Evolutionary conservation across 2,797 vertebrate species (phyloP), one percentile per base, ranked within the genome.

Genomic region (Leptoclinus maculatus): DNA sequence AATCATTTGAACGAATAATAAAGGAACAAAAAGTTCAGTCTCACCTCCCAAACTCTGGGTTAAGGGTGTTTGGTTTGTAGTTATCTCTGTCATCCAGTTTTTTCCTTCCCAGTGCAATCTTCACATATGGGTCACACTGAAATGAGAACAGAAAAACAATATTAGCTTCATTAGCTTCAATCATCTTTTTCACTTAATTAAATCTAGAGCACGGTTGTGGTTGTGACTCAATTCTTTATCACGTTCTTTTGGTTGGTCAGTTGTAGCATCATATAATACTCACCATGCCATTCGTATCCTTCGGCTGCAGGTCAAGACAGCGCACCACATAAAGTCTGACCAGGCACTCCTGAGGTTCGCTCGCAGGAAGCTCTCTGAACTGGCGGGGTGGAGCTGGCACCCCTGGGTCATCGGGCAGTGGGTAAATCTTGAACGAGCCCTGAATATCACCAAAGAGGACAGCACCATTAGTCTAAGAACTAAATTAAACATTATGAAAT

Each of bases 71-170:
- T 74, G 98, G 96, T 85, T 96, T 83, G 76, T 99, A 99, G 93
- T 97, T 89, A 86, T 99, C 98, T 88, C 98, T 91, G 90, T 99
- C 98, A 87, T 99, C 98, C 72, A 98, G 84, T 7, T 95, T 95
- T 90, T 97, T 99, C 89, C 93, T 98, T 76, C 97, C 96, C 83
- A 99, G 78, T 29, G 93, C 69, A 88, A 99, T 97, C 93, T 98
- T 99, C 83, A 99, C 93, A 57, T 99, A 99, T 21, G 98, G 98
- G 90, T 99, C 98, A 88, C 98, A 99, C 98, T 99, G 89, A 78
- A 88, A 84, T 51, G 36, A 78, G 36, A 85, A 71, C 23, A 10
- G 2, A 78, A 49, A 58, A 76, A 39, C 16, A 34, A n/a, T 5
- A 34, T 39, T 23, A 60, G 23, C 11, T 71, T 72, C 38, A 60